These are phyloP conservation scores for Mimas tiliae DNA, from an alignment of 2,888 invertebrate species.

Conservation along the genomic window DNA sequence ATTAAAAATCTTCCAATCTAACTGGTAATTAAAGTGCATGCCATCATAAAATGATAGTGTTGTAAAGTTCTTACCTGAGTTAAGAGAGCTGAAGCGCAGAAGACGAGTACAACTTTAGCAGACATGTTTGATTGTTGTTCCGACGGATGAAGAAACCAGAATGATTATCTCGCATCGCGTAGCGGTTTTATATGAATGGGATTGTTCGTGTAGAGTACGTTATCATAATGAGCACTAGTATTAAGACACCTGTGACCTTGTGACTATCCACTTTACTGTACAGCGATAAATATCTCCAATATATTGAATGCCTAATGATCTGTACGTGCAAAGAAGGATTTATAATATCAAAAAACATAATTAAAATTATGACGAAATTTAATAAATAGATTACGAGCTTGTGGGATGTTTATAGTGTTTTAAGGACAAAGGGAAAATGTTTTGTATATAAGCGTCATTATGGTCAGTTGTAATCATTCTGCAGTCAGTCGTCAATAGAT, in stretches of 20 bases:
- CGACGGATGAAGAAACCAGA: background rate
- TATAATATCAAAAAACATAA: background rate
- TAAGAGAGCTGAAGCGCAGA: slow-evolving; percentile 17
- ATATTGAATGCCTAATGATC: background rate
- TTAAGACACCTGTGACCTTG: background rate
- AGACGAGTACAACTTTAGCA: slow-evolving; percentile 8
- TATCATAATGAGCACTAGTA: background rate
- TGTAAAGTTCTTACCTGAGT: slow-evolving; percentile 10
- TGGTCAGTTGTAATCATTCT: background rate
- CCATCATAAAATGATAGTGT: too few relatives aligned
- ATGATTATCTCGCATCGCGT: background rate
- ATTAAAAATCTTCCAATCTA: too few relatives aligned
- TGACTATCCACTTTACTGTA: too few relatives aligned
- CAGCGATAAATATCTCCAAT: too few relatives aligned
- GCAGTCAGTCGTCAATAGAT: slow-evolving; percentile 26
- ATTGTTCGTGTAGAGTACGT: too few relatives aligned
- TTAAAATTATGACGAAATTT: background rate
- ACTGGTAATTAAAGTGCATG: too few relatives aligned
- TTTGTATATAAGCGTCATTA: slow-evolving; percentile 10
- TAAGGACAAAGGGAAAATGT: background rate
- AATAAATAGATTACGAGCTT: background rate
- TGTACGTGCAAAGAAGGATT: background rate
- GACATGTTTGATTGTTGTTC: slow-evolving; percentile 5
- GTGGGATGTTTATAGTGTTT: background rate
- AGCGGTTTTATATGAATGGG: background rate